Evolutionary conservation across 2,888 invertebrate genomes (phyloP).

Genomic region (Gryllus longicercus): DNA sequence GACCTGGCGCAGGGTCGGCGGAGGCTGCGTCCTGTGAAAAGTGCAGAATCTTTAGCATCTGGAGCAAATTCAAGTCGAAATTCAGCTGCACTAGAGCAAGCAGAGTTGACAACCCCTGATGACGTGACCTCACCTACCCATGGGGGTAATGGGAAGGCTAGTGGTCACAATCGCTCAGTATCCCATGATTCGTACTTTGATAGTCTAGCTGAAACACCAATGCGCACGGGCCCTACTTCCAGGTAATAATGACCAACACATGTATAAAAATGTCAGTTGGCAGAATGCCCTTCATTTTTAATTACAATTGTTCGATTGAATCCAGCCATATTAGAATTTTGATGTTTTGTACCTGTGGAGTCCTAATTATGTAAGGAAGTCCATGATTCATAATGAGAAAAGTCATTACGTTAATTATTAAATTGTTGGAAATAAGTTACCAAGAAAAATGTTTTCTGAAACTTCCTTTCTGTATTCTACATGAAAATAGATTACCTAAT

Average conservation of each 20-base stretch:
- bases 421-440: too few relatives aligned
- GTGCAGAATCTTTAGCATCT: slow-evolving; percentile 63
- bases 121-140: slow-evolving; percentile 32
- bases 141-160: slow-evolving; percentile 45
- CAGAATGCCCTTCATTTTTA: neutral
- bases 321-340: too few relatives aligned
- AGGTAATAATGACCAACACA: slow-evolving; percentile 23
- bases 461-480: too few relatives aligned
- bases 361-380: too few relatives aligned
- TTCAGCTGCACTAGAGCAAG: slow-evolving; percentile 37
- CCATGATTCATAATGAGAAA: too few relatives aligned
- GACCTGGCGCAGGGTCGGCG: slow-evolving; percentile 48
- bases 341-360: too few relatives aligned
- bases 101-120: slow-evolving; percentile 31
- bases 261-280: neutral
- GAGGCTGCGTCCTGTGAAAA: slow-evolving; percentile 63
- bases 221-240: slow-evolving; percentile 23
- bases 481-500: too few relatives aligned
- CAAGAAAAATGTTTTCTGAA: too few relatives aligned
- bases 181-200: slow-evolving; percentile 94
- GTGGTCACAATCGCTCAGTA: slow-evolving; percentile 65
- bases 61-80: slow-evolving; percentile 43
- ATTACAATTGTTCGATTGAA: neutral
- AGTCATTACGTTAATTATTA: too few relatives aligned
- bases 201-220: slow-evolving; percentile 57